phyloP scores from a whole-genome alignment of 2,797 vertebrate species.

The Echiichthys vipera region DNA sequence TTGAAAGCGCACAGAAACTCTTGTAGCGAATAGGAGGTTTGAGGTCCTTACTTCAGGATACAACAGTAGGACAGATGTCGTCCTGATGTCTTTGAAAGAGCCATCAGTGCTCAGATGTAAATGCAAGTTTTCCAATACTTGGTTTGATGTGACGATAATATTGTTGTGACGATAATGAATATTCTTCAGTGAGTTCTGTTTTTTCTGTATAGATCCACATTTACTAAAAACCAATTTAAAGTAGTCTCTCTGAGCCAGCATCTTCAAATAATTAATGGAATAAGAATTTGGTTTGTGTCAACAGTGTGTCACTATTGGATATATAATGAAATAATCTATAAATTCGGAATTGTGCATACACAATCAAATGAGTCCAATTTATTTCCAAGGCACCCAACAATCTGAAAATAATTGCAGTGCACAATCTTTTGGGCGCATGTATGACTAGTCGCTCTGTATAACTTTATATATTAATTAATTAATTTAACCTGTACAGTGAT shows the following conservation, averaged over 20 bases:
- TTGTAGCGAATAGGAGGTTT: neutral
- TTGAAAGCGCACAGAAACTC: conserved; percentile 1
- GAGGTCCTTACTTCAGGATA: conserved; percentile 1
- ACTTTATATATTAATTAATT: too few relatives aligned
- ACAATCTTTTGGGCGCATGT: neutral
- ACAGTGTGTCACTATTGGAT: neutral
- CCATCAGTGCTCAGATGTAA: neutral
- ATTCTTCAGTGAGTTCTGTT: neutral
- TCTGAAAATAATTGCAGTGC: neutral
- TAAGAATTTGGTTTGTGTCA: neutral
- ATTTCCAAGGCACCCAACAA: neutral
- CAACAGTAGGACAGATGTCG: neutral
- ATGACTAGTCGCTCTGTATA: neutral
- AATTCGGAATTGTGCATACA: neutral
- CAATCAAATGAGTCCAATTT: neutral
- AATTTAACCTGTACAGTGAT: neutral
- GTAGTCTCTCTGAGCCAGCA: neutral
- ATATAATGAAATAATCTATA: neutral
- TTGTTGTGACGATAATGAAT: neutral
- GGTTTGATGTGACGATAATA: neutral
- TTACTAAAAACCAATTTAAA: neutral
- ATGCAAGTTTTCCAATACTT: neutral
- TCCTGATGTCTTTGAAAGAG: neutral
- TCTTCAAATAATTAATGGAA: neutral
- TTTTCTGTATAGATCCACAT: neutral